A percentile compares a stretch with the other conserved stretches of the same genome.
These are phyloP conservation scores for Gnathonemus longibarbis DNA, from an alignment of 2,113 vertebrate species.

Conservation along the genomic window DNA sequence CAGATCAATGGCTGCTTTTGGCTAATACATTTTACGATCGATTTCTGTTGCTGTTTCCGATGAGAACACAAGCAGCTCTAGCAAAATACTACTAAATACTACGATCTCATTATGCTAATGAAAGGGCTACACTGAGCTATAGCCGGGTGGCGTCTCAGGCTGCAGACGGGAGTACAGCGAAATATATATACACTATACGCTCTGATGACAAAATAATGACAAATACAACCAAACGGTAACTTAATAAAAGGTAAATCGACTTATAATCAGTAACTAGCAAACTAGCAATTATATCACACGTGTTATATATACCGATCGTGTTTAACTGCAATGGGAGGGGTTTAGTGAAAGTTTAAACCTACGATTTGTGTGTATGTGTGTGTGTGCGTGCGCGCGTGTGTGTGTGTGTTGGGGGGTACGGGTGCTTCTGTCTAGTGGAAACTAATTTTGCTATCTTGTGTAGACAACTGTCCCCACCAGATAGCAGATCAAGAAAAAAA, in stretches of 20 bases:
- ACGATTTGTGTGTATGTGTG: background rate
- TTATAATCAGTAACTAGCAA: background rate
- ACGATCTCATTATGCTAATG: background rate
- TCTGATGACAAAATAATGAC: background rate
- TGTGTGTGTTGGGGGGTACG: background rate
- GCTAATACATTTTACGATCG: background rate
- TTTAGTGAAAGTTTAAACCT: constrained; percentile 4
- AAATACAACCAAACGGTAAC: background rate
- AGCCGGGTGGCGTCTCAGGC: background rate
- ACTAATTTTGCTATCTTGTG: background rate
- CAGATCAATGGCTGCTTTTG: background rate
- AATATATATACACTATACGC: background rate
- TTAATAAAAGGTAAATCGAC: background rate
- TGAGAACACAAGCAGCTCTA: background rate
- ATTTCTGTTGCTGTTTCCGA: background rate
- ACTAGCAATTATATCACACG: background rate
- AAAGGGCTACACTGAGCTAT: background rate
- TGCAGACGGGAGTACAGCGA: background rate
- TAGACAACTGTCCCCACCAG: background rate
- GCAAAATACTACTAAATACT: background rate
- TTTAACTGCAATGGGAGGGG: background rate
- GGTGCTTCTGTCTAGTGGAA: background rate
- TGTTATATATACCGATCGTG: constrained; percentile 6
- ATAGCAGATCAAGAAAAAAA: background rate
- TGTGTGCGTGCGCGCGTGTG: background rate